phyloP scores from a whole-genome alignment of 2,113 vertebrate genomes.

The Cyprinodon tularosa region DNA sequence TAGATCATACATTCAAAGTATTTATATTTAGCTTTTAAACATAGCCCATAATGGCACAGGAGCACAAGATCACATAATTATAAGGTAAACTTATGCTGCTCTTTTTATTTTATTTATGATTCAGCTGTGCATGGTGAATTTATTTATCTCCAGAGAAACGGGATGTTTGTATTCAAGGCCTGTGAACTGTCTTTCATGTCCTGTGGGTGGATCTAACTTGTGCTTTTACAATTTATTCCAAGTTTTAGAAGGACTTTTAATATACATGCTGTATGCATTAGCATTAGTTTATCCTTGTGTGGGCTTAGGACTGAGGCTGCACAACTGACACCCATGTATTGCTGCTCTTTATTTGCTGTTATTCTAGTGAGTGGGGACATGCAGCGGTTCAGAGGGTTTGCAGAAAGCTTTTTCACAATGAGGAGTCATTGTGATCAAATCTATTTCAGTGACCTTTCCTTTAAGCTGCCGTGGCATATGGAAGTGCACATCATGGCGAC shows the following conservation, averaged over 20 bases:
- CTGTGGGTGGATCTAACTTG: constrained; percentile 58
- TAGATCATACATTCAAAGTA: constrained; percentile 1
- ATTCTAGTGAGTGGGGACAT: constrained; percentile 12
- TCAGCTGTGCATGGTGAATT: constrained; percentile 27
- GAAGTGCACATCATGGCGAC: constrained; percentile 56
- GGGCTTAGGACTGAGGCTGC: constrained; percentile 46
- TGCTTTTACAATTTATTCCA: constrained; percentile 55
- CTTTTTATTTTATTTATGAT: constrained; percentile 46
- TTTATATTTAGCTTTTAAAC: constrained; percentile 29
- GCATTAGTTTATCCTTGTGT: constrained; percentile 56
- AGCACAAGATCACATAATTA: constrained; percentile 36
- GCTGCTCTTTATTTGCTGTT: constrained; percentile 53
- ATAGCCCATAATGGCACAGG: constrained; percentile 18
- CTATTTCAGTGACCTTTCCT: constrained; percentile 70
- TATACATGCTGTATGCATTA: constrained; percentile 62
- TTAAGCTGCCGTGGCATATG: constrained; percentile 60
- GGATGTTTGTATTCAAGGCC: constrained; percentile 52
- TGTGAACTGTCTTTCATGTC: constrained; percentile 57
- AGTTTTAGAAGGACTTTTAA: constrained; percentile 34
- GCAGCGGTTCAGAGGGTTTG: constrained; percentile 45
- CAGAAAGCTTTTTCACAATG: constrained; percentile 56
- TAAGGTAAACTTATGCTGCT: constrained; percentile 40
- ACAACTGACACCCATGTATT: constrained; percentile 42
- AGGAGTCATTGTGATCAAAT: constrained; percentile 64
- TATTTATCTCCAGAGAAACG: constrained; percentile 54